A percentile compares a stretch with the other conserved stretches of the same genome.
phyloP scores from a whole-genome alignment of 2,797 vertebrate species.

The Cirrhinus molitorella region DNA sequence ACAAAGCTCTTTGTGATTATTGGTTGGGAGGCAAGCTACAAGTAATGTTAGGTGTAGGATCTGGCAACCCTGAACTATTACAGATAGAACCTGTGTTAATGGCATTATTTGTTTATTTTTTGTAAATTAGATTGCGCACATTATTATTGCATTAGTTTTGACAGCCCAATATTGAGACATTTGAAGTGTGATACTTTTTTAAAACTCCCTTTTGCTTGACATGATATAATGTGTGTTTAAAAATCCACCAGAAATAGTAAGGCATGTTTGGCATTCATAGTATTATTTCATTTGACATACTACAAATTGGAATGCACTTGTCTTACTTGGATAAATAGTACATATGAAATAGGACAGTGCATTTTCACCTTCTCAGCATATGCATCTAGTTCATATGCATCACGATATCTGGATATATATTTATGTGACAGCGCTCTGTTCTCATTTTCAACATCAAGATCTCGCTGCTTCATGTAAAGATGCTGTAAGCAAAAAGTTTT shows the following conservation, averaged over 20 bases:
- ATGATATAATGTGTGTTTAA: neutral
- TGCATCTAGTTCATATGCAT: neutral
- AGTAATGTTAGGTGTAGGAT: too few species aligned
- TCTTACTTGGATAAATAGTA: too few species aligned
- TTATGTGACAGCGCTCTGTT: neutral
- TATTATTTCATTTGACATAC: neutral
- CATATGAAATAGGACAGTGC: neutral
- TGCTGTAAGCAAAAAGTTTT: neutral
- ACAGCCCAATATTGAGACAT: neutral
- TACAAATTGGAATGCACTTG: neutral
- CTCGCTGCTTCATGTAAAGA: neutral
- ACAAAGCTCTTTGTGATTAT: too few species aligned
- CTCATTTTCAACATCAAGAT: neutral
- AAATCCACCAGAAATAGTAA: neutral
- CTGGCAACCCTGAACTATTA: too few species aligned
- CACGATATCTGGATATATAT: neutral
- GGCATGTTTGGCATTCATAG: neutral
- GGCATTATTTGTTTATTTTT: too few species aligned
- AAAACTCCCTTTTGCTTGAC: neutral
- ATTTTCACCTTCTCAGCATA: neutral
- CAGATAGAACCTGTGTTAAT: too few species aligned
- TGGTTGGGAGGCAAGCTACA: too few species aligned
- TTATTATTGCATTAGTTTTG: neutral
- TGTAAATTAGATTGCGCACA: neutral
- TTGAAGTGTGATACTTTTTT: neutral